Percentiles rank a stretch among this genome's conserved stretches.
These are phyloP conservation scores for Luperina nickerlii DNA, from an alignment of 2,888 invertebrate genomes.

Conservation along the genomic window DNA sequence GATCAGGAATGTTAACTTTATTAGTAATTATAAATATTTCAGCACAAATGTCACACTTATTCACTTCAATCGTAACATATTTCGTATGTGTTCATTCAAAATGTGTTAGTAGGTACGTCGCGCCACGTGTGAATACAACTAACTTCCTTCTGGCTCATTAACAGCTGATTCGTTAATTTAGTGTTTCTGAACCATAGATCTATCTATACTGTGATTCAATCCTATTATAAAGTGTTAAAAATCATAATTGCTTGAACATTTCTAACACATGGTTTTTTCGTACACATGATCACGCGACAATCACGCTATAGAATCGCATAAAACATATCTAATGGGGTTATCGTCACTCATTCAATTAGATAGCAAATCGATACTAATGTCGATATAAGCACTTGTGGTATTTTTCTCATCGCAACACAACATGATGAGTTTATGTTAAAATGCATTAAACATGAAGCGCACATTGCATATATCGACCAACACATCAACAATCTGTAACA, in stretches of 20 bases:
- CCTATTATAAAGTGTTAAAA: conserved; percentile 37
- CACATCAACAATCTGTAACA: conserved; percentile 24
- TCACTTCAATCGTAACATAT: background rate
- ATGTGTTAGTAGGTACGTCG: background rate
- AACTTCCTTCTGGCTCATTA: conserved; percentile 16
- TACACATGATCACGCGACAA: conserved; percentile 59
- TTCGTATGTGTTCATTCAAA: conserved; percentile 17
- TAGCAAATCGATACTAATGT: conserved; percentile 45
- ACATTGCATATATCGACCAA: conserved; percentile 47
- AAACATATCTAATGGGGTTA: conserved; percentile 61
- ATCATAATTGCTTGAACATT: conserved; percentile 44
- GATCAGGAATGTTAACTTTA: background rate
- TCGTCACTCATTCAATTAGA: conserved; percentile 54
- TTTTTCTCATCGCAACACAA: conserved; percentile 42
- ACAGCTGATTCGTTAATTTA: conserved; percentile 51
- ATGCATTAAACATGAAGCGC: conserved; percentile 52
- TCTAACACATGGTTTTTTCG: conserved; percentile 39
- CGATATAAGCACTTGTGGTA: conserved; percentile 13
- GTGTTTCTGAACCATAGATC: conserved; percentile 11
- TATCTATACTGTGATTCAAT: too few species aligned
- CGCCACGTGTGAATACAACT: conserved; percentile 43
- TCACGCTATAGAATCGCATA: conserved; percentile 55
- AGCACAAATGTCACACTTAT: background rate
- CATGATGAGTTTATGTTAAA: conserved; percentile 57
- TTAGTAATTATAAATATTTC: conserved; percentile 5